These are phyloP conservation scores for Crypturellus undulatus DNA, from an alignment of 2,113 vertebrate genomes.

Conservation along the genomic window DNA sequence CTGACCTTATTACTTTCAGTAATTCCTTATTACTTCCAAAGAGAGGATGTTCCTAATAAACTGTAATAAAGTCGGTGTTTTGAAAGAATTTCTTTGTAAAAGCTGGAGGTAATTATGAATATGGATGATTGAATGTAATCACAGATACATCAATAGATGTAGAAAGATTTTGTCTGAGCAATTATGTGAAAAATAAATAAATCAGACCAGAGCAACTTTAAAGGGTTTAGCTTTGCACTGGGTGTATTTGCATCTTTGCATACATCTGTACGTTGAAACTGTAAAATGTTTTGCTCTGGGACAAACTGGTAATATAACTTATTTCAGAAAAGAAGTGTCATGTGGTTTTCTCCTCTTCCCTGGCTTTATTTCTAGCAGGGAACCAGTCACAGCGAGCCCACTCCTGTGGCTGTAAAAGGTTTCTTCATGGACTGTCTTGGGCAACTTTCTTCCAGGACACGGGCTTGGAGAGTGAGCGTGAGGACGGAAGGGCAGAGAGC, in stretches of 20 bases:
- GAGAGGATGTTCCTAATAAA: not conserved
- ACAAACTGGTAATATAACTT: not conserved
- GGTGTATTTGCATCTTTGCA: no score
- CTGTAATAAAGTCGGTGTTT: accelerated
- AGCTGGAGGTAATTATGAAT: not conserved
- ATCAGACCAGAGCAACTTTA: not conserved
- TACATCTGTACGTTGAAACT: not conserved
- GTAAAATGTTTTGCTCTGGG: not conserved
- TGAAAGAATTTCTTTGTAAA: not conserved
- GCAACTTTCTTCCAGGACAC: not conserved
- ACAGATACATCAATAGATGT: not conserved
- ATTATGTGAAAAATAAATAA: not conserved
- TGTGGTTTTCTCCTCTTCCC: not conserved
- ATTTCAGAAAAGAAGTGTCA: not conserved
- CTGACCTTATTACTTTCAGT: not conserved
- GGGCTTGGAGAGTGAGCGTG: not conserved
- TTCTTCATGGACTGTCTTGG: not conserved
- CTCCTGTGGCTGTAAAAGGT: not conserved
- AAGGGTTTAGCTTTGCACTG: not conserved
- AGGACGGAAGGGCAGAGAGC: not conserved
- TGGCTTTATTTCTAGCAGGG: not conserved
- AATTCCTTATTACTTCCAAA: no score
- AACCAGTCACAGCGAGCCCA: not conserved
- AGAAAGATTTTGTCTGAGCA: not conserved
- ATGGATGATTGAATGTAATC: not conserved